Evolutionary conservation across 1,140 invertebrate genomes (phyloP).

Genomic region (Lucilia sericata): DNA sequence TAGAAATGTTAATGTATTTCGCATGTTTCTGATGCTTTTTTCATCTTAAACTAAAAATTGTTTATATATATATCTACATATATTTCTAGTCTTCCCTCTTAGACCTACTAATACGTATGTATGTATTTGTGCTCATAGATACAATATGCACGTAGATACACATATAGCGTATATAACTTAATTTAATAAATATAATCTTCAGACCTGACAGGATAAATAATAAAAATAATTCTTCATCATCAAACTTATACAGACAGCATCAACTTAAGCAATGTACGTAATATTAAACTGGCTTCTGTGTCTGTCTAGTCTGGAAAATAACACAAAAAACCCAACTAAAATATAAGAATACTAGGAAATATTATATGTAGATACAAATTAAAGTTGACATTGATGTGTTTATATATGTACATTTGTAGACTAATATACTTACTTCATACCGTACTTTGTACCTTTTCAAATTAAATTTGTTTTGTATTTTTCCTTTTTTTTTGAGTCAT

Average conservation of each 20-base stretch:
- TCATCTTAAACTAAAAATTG: no score
- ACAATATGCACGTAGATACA: no score
- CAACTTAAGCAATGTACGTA: not conserved
- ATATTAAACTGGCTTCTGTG: not conserved
- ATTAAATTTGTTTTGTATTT: not conserved
- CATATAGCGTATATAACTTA: no score
- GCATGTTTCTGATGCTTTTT: no score
- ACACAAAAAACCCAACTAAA: not conserved
- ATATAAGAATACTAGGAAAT: not conserved
- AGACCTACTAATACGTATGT: no score
- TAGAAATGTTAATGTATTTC: no score
- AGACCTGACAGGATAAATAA: slow-evolving; percentile 35
- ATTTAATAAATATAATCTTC: no score
- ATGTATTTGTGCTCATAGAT: no score
- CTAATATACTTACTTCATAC: not conserved
- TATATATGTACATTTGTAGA: not conserved
- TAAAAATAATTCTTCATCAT: not conserved
- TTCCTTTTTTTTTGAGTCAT: not conserved
- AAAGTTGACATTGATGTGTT: slow-evolving; percentile 17
- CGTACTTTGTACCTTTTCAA: no score
- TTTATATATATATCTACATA: no score
- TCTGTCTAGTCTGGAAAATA: not conserved
- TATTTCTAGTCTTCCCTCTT: no score
- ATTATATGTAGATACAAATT: not conserved
- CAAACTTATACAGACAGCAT: not conserved